Conservation (phyloP, 2,797 vertebrate genomes). For the Monodelphis domestica region DNA sequence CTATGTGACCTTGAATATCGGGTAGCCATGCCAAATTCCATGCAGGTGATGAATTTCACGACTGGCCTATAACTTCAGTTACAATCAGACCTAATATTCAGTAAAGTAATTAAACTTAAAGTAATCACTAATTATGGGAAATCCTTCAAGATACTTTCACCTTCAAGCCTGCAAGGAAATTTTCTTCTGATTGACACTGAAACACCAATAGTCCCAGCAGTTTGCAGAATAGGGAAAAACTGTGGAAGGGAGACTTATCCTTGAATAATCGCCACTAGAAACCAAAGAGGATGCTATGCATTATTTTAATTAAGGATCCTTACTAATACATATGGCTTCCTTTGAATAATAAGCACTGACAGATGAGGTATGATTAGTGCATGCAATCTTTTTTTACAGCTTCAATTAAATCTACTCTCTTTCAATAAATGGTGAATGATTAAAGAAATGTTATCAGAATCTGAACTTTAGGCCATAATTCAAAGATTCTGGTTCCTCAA, state of each 20-base stretch:
- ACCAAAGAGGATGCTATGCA: slow-evolving; percentile 77
- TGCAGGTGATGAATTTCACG: slow-evolving; percentile 10
- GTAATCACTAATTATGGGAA: not conserved
- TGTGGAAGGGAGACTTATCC: slow-evolving; percentile 61
- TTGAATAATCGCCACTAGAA: slow-evolving; percentile 60
- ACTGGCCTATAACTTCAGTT: not conserved
- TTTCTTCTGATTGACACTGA: slow-evolving; percentile 25
- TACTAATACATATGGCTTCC: slow-evolving; percentile 81
- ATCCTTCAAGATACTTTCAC: not conserved
- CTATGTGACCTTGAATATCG: slow-evolving; percentile 8
- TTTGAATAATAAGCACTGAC: slow-evolving; percentile 81
- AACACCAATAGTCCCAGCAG: slow-evolving; percentile 33
- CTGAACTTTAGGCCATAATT: slow-evolving; percentile 73
- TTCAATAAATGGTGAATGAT: slow-evolving; percentile 81
- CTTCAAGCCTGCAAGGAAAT: not conserved
- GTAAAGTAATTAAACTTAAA: not conserved
- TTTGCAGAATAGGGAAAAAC: slow-evolving; percentile 49
- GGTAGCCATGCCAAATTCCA: not conserved
- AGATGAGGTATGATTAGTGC: slow-evolving; percentile 84
- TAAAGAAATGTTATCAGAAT: slow-evolving; percentile 81
- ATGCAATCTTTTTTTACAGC: slow-evolving; percentile 73
- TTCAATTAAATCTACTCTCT: slow-evolving; percentile 84
- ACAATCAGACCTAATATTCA: no score
- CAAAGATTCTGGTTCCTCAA: slow-evolving; percentile 71
- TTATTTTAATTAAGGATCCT: slow-evolving; percentile 83